A percentile compares a stretch with the other conserved stretches of the same genome.
Conservation (phyloP, 2,888 invertebrate genomes). For the Smittia aterrima region DNA sequence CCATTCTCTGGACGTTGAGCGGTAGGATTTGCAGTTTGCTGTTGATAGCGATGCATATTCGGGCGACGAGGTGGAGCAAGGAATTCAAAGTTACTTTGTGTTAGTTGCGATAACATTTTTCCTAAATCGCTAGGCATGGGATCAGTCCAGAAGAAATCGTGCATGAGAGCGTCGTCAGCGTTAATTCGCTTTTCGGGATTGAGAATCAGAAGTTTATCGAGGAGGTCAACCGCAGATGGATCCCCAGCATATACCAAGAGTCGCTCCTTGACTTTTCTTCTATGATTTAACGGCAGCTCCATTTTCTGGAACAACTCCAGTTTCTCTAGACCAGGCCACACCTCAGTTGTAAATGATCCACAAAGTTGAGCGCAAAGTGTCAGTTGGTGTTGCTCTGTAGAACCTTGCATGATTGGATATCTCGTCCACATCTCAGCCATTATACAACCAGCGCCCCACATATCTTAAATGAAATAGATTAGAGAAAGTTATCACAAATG, state of each 20-base stretch:
- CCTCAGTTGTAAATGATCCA: conserved; percentile 89
- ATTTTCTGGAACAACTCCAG: conserved; percentile 85
- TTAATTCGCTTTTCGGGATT: conserved; percentile 93
- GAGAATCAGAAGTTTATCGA: conserved; percentile 93
- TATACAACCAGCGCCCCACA: neutral
- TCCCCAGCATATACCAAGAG: conserved; percentile 88
- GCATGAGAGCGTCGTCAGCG: conserved; percentile 91
- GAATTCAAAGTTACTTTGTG: conserved; percentile 93
- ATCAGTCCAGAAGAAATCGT: conserved; percentile 98
- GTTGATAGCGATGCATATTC: conserved; percentile 54
- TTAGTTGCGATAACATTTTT: conserved; percentile 85
- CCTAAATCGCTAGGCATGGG: conserved; percentile 91
- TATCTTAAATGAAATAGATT: too few relatives aligned
- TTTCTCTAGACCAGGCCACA: conserved; percentile 91
- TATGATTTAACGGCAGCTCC: conserved; percentile 83
- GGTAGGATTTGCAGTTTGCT: conserved; percentile 53
- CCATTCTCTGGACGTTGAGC: too few relatives aligned
- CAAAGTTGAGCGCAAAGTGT: conserved; percentile 93
- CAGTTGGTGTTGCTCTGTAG: conserved; percentile 91
- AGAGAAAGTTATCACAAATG: conserved; percentile 96
- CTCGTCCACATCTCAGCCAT: conserved; percentile 88
- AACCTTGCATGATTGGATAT: conserved; percentile 94
- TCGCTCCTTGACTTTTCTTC: conserved; percentile 79
- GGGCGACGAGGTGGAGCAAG: conserved; percentile 70
- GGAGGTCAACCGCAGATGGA: conserved; percentile 84